These are phyloP conservation scores for Siderastrea siderea DNA, from an alignment of 92 coral and sea anemone genomes.

Conservation along the genomic window DNA sequence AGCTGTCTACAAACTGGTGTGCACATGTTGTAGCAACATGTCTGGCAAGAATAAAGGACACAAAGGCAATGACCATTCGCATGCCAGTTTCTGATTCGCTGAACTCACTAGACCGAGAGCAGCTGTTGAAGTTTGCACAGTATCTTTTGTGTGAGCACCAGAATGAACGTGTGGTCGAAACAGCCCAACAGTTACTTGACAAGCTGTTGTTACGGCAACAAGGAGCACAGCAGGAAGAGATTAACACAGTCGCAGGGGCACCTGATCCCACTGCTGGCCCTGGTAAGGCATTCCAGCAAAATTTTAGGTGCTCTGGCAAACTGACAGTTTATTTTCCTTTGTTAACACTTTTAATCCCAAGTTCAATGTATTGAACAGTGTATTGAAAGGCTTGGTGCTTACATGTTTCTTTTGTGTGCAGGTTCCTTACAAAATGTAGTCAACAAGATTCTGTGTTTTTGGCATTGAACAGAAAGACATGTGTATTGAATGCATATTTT, in stretches of 20 bases:
- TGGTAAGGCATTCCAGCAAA: slow-evolving; percentile 62
- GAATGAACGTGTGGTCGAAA: slow-evolving; percentile 84
- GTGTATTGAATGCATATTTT: no score
- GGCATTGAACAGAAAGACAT: no score
- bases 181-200: slow-evolving; percentile 88
- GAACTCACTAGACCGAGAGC: slow-evolving; percentile 80
- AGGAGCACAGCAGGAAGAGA: slow-evolving; percentile 63
- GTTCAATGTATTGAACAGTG: no score
- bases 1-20: slow-evolving; percentile 84
- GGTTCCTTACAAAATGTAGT: no score
- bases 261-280: slow-evolving; percentile 99
- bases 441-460: no score
- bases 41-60: slow-evolving; percentile 73
- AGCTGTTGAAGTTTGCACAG: slow-evolving; percentile 91
- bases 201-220: slow-evolving; percentile 73
- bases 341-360: no score
- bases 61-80: slow-evolving; percentile 48
- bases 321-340: no score
- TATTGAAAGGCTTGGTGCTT: no score
- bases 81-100: slow-evolving; percentile 94
- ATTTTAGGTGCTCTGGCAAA: not conserved
- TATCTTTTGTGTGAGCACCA: slow-evolving; percentile 87
- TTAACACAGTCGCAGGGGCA: slow-evolving; percentile 85
- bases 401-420: no score
- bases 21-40: slow-evolving; percentile 87